Percentiles rank a stretch among this genome's conserved stretches.
Evolutionary conservation across 2,113 vertebrate species (phyloP).

Genomic region (Lepisosteus oculatus): DNA sequence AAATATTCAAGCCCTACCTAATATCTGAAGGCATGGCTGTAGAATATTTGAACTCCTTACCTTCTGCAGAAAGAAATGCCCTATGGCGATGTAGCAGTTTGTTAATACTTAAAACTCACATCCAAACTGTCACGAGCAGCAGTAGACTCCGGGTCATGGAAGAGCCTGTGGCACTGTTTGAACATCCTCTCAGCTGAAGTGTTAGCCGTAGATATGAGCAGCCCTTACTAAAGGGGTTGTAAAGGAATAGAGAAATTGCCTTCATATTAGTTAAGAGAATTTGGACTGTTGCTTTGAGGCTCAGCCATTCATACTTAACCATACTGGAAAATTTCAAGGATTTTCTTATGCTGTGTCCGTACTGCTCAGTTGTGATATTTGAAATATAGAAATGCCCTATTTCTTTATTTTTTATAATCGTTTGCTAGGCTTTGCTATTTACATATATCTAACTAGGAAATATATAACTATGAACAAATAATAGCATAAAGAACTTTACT

Average conservation of each 20-base stretch:
- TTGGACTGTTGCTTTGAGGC: neutral
- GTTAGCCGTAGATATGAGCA: neutral
- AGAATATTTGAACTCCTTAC: neutral
- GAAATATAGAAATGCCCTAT: neutral
- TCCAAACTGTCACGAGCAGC: slow-evolving; percentile 2
- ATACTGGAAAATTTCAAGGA: neutral
- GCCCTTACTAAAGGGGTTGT: neutral
- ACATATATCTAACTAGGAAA: too few species aligned
- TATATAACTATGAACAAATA: too few species aligned
- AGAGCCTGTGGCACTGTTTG: neutral
- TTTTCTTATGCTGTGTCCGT: neutral
- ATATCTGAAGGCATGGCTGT: neutral
- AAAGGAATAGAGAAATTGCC: neutral
- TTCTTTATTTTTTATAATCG: neutral
- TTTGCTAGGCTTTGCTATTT: too few species aligned
- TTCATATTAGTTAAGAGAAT: slow-evolving; percentile 10
- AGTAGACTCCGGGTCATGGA: neutral
- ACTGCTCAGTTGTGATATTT: too few species aligned
- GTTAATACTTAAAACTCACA: slow-evolving; percentile 5
- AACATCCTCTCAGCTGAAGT: neutral
- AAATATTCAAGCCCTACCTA: neutral
- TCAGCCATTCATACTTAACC: neutral
- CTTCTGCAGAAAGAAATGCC: neutral
- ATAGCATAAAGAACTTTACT: neutral
- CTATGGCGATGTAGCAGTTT: neutral